Percentiles rank a stretch among this genome's conserved stretches.
These are phyloP conservation scores for Subanguina moxae DNA, from an alignment of 1,140 invertebrate species.

Conservation along the genomic window DNA sequence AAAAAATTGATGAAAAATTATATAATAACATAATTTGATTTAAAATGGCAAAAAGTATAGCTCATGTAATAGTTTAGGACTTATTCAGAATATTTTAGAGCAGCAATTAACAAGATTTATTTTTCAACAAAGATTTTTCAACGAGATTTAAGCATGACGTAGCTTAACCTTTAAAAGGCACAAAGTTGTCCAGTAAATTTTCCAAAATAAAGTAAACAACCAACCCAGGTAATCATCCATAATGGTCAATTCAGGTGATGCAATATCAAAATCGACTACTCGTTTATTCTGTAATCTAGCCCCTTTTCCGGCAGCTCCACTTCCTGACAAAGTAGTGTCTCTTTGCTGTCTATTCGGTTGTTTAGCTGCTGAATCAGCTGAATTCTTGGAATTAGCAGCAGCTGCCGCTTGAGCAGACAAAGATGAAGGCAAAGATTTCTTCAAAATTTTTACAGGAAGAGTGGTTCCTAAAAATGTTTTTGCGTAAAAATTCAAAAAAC, in stretches of 20 bases:
- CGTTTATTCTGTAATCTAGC: conserved; percentile 3
- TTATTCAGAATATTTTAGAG: no score
- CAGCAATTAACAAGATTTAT: no score
- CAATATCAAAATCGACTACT: conserved; percentile 52
- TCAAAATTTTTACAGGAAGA: conserved; percentile 1
- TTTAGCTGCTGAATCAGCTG: conserved; percentile 8
- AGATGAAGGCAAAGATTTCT: background rate
- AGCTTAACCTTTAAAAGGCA: no score
- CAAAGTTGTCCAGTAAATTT: no score
- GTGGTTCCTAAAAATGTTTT: conserved; percentile 1
- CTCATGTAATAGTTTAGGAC: no score
- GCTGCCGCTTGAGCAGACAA: background rate
- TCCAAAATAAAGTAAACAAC: background rate
- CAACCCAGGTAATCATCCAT: conserved; percentile 42
- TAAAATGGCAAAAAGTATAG: no score
- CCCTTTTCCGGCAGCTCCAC: background rate
- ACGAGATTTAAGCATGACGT: no score
- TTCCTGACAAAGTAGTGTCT: conserved; percentile 15
- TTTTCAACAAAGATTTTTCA: no score
- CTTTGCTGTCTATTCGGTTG: conserved; percentile 6
- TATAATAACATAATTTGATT: no score
- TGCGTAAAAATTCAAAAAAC: conserved; percentile 4
- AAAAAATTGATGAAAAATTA: no score
- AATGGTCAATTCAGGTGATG: conserved; percentile 54
- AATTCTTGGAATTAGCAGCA: conserved; percentile 12